Percentiles rank a stretch among this genome's conserved stretches.
phyloP scores from a whole-genome alignment of 1,140 invertebrate genomes.

The Drosophila paulistorum region DNA sequence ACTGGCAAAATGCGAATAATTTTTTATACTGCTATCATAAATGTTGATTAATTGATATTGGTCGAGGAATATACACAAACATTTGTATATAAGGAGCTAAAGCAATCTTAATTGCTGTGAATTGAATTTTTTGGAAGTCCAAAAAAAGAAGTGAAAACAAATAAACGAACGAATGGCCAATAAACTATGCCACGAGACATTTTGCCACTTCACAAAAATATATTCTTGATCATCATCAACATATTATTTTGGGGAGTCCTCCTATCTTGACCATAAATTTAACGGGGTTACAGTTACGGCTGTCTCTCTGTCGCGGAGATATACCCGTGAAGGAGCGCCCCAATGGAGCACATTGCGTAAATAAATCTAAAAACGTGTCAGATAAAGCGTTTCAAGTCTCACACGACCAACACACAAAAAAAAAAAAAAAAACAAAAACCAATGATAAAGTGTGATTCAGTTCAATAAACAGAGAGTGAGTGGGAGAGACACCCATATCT shows the following conservation, averaged over 20 bases:
- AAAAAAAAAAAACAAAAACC: constrained; percentile 30
- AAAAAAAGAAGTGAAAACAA: background rate
- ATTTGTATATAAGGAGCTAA: background rate
- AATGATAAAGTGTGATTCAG: constrained; percentile 32
- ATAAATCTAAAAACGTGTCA: constrained; percentile 75
- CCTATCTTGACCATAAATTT: constrained; percentile 56
- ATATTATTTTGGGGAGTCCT: constrained; percentile 6
- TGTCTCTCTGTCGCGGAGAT: background rate
- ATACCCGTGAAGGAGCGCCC: background rate
- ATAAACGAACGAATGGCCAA: background rate
- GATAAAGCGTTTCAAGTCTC: constrained; percentile 58
- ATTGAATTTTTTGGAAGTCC: constrained; percentile 25
- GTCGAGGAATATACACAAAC: background rate
- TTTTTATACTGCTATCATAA: constrained; percentile 39
- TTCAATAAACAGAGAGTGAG: constrained; percentile 25
- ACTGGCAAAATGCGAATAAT: constrained; percentile 32
- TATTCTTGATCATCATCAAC: background rate
- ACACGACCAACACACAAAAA: constrained; percentile 41
- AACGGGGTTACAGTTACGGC: constrained; percentile 19
- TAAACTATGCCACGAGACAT: constrained; percentile 37
- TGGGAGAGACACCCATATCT: background rate
- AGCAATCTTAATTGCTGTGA: constrained; percentile 33
- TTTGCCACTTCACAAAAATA: background rate
- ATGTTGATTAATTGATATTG: constrained; percentile 49
- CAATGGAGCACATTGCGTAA: constrained; percentile 46